A percentile compares a stretch with the other conserved stretches of the same genome.
Evolutionary conservation across 23 tunicate species (phyloP).

Genomic region (Trididemnum miniatum): DNA sequence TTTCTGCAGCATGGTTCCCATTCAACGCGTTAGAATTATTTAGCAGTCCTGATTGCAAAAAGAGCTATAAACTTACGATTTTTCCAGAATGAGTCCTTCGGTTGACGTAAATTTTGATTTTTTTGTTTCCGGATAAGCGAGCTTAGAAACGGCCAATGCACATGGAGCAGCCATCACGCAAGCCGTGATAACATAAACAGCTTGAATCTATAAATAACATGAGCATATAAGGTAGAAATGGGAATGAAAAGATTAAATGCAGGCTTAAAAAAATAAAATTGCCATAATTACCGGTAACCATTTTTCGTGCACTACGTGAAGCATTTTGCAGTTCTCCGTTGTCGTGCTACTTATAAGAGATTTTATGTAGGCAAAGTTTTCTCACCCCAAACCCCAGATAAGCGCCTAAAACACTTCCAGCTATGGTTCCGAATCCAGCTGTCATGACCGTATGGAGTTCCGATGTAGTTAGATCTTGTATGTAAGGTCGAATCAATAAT

Average conservation of each 20-base stretch:
- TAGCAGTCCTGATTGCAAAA: too few relatives aligned
- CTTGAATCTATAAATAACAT: slow-evolving; percentile 47
- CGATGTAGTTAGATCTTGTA: slow-evolving; percentile 82
- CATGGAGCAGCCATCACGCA: slow-evolving; percentile 98
- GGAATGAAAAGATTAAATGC: too few relatives aligned
- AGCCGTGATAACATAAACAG: slow-evolving; percentile 80
- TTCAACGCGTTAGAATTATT: too few relatives aligned
- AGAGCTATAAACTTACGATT: slow-evolving; percentile 86
- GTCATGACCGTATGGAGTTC: slow-evolving; percentile 88
- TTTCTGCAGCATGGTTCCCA: too few relatives aligned
- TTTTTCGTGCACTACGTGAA: too few relatives aligned
- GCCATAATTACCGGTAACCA: too few relatives aligned
- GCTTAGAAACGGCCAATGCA: slow-evolving; percentile 79
- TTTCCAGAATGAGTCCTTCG: slow-evolving; percentile 62
- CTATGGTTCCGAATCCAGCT: slow-evolving; percentile 91
- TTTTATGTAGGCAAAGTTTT: too few relatives aligned
- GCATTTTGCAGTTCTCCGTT: too few relatives aligned
- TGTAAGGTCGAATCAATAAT: slow-evolving; percentile 84
- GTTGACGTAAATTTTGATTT: slow-evolving; percentile 65
- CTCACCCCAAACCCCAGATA: slow-evolving; percentile 89
- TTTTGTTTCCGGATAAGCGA: slow-evolving; percentile 89
- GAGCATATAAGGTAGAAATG: too few relatives aligned
- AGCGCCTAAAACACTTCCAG: slow-evolving; percentile 89
- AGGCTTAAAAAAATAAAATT: too few relatives aligned
- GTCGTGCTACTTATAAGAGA: too few relatives aligned